Evolutionary conservation across 2,797 vertebrate genomes (phyloP).

Genomic region (Melanotaenia trifasciata): DNA sequence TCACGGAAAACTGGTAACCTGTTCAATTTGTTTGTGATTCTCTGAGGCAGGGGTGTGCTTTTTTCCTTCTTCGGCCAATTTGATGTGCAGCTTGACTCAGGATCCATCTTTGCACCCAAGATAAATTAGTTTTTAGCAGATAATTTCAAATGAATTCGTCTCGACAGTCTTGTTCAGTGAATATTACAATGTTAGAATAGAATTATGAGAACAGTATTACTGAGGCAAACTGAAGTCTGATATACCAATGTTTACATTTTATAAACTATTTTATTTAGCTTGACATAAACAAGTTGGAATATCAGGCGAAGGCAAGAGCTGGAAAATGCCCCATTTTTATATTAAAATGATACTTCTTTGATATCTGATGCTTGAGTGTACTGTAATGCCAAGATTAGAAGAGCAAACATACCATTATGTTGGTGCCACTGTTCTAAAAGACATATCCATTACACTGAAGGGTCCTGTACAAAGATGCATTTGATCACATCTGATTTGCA

Average conservation of each 20-base stretch:
- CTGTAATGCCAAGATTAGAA: not conserved
- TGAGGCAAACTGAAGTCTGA: not conserved
- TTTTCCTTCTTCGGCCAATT: conserved; percentile 35
- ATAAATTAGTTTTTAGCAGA: conserved; percentile 14
- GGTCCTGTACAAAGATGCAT: not conserved
- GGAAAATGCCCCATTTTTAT: not conserved
- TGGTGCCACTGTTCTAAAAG: not conserved
- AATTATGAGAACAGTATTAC: not conserved
- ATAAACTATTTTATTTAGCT: not conserved
- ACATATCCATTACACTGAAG: too few relatives aligned
- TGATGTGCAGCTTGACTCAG: conserved; percentile 36
- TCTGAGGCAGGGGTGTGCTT: conserved; percentile 24
- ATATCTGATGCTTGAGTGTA: not conserved
- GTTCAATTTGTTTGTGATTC: conserved; percentile 59
- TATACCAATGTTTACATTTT: not conserved
- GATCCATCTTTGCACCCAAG: conserved; percentile 5
- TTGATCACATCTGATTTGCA: not conserved
- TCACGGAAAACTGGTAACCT: conserved; percentile 52
- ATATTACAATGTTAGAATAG: not conserved
- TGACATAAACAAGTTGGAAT: not conserved
- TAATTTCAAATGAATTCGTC: conserved; percentile 15
- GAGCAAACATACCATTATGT: not conserved
- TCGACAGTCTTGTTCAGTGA: not conserved
- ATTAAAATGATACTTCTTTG: not conserved
- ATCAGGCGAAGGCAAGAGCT: not conserved